Percentiles rank a stretch among this genome's conserved stretches.
Evolutionary conservation across 2,797 vertebrate genomes (phyloP).

Genomic region (Leptoclinus maculatus): DNA sequence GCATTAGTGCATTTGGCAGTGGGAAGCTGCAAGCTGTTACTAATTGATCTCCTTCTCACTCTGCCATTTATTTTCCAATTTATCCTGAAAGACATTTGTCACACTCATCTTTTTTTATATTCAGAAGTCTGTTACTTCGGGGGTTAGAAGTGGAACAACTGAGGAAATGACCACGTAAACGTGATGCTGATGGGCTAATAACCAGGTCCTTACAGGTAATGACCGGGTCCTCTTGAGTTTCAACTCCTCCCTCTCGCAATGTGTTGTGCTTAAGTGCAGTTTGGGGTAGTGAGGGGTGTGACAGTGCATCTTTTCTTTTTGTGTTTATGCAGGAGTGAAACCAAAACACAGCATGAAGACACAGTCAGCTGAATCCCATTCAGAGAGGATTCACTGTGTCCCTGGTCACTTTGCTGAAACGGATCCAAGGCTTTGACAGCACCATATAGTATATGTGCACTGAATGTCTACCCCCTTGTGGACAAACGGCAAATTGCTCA

Average conservation of each 20-base stretch:
- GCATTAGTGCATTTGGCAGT: constrained; percentile 17
- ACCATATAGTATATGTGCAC: constrained; percentile 64
- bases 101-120: constrained; percentile 19
- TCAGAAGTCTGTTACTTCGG: constrained; percentile 14
- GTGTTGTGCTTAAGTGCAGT: constrained; percentile 44
- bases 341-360: constrained; percentile 32
- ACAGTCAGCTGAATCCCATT: constrained; percentile 31
- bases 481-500: constrained; percentile 64
- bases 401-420: constrained; percentile 44
- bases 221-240: constrained; percentile 38
- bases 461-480: constrained; percentile 85
- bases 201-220: constrained; percentile 55
- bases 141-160: constrained; percentile 11
- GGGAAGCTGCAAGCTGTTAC: constrained; percentile 27
- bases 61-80: constrained; percentile 25
- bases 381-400: constrained; percentile 42
- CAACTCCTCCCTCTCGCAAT: constrained; percentile 40
- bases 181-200: constrained; percentile 54
- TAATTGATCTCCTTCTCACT: constrained; percentile 29
- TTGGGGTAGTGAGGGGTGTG: constrained; percentile 1
- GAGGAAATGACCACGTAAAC: constrained; percentile 46
- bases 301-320: constrained; percentile 8
- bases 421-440: constrained; percentile 36
- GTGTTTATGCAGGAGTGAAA: constrained; percentile 22
- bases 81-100: constrained; percentile 12